These are phyloP conservation scores for Drosophila parthenogenetica DNA, from an alignment of 2,888 invertebrate genomes.

Conservation along the genomic window DNA sequence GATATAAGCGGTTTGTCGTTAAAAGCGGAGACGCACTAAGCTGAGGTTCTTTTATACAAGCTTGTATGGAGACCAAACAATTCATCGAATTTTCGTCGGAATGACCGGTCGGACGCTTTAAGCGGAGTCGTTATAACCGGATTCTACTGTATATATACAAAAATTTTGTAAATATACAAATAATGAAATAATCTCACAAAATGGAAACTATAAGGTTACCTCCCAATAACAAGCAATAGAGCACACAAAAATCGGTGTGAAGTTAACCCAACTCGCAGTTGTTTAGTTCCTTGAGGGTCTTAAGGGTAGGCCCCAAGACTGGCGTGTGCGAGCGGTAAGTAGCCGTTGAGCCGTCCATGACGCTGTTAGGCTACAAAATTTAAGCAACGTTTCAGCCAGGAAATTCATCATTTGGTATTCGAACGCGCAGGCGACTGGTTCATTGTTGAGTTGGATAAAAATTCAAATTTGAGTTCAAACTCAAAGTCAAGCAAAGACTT, in stretches of 20 bases:
- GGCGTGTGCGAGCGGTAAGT: slow-evolving; percentile 63
- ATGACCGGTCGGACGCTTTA: too few species aligned
- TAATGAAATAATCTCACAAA: too few species aligned
- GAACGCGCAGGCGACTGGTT: slow-evolving; percentile 82
- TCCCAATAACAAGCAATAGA: slow-evolving; percentile 17
- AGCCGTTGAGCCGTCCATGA: slow-evolving; percentile 45
- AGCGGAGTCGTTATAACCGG: too few species aligned
- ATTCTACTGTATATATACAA: too few species aligned
- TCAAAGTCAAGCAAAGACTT: neutral
- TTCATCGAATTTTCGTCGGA: too few species aligned
- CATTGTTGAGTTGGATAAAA: slow-evolving; percentile 33
- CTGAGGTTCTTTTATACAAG: too few species aligned
- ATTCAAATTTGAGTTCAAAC: slow-evolving; percentile 6
- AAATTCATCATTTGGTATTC: slow-evolving; percentile 83
- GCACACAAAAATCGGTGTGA: slow-evolving; percentile 34
- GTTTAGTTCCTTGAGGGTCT: slow-evolving; percentile 29
- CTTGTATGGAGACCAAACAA: too few species aligned
- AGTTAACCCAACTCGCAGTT: neutral
- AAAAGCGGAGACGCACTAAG: too few species aligned
- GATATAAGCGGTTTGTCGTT: too few species aligned
- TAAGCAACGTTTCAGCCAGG: slow-evolving; percentile 81
- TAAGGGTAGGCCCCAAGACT: slow-evolving; percentile 29
- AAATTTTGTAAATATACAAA: too few species aligned
- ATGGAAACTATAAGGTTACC: too few species aligned
- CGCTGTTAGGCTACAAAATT: slow-evolving; percentile 74